Evolutionary conservation across 2,113 vertebrate genomes (phyloP).

Genomic region (Loxodonta africana): DNA sequence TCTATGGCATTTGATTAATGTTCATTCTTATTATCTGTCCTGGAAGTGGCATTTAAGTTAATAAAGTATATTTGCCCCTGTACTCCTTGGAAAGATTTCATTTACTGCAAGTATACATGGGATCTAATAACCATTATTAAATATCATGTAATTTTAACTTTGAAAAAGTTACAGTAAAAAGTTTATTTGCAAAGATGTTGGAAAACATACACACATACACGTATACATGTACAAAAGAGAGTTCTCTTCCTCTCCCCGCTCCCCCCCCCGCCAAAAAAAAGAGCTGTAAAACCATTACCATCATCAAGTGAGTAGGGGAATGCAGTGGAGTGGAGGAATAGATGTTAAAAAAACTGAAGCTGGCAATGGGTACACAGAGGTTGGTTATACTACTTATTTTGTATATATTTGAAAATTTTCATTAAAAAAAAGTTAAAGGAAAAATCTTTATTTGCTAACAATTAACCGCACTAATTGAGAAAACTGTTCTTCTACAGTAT

Average conservation of each 20-base stretch:
- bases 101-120: background rate
- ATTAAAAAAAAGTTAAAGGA: slow-evolving; percentile 30
- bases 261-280: background rate
- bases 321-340: background rate
- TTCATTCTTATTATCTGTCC: slow-evolving; percentile 24
- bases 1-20: slow-evolving; percentile 25
- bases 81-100: slow-evolving; percentile 40
- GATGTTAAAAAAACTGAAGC: slow-evolving; percentile 29
- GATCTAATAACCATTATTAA: background rate
- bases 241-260: background rate
- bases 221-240: slow-evolving; percentile 29
- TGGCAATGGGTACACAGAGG: background rate
- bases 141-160: slow-evolving; percentile 34
- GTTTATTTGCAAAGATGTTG: slow-evolving; percentile 48
- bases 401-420: slow-evolving; percentile 14
- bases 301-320: background rate
- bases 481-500: background rate
- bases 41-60: slow-evolving; percentile 59
- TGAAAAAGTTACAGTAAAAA: slow-evolving; percentile 33
- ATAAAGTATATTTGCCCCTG: background rate
- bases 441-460: slow-evolving; percentile 49
- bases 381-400: background rate
- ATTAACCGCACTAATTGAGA: background rate
- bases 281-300: background rate
- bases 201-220: background rate